phyloP scores from a whole-genome alignment of 2,113 vertebrate species.

The Saguinus imperator region DNA sequence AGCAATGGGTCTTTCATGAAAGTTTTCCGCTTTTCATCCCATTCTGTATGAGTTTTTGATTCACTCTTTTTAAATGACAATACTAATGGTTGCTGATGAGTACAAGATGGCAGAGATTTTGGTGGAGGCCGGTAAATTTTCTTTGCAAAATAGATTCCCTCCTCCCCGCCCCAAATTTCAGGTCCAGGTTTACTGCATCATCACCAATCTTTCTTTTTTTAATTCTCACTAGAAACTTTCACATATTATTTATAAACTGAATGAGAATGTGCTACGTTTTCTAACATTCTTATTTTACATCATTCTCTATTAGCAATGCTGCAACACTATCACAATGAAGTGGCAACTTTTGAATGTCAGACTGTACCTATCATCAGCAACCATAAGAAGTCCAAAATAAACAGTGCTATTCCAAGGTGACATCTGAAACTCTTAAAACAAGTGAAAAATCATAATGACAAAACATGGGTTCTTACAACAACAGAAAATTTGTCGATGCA shows the following conservation, averaged over 20 bases:
- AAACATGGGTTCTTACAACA: neutral
- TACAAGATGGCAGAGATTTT: neutral
- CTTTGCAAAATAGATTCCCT: neutral
- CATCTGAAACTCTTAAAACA: slow-evolving; percentile 55
- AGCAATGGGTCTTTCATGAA: neutral
- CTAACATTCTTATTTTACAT: neutral
- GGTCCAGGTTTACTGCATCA: slow-evolving; percentile 33
- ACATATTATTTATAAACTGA: slow-evolving; percentile 13
- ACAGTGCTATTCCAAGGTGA: slow-evolving; percentile 1
- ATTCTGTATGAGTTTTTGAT: neutral
- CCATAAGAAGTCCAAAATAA: slow-evolving; percentile 44
- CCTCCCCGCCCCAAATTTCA: neutral
- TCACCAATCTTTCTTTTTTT: neutral
- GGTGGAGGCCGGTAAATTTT: neutral
- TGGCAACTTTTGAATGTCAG: slow-evolving; percentile 53
- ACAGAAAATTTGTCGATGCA: neutral
- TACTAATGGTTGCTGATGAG: neutral
- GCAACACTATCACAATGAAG: slow-evolving; percentile 59
- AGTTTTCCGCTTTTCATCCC: neutral
- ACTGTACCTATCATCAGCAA: neutral
- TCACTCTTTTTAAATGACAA: neutral
- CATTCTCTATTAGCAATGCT: neutral
- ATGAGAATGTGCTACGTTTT: neutral
- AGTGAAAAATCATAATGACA: neutral
- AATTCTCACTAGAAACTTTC: slow-evolving; percentile 42